These are phyloP conservation scores for Rhabdomys dilectus DNA, from an alignment of 2,113 vertebrate species.

Conservation along the genomic window DNA sequence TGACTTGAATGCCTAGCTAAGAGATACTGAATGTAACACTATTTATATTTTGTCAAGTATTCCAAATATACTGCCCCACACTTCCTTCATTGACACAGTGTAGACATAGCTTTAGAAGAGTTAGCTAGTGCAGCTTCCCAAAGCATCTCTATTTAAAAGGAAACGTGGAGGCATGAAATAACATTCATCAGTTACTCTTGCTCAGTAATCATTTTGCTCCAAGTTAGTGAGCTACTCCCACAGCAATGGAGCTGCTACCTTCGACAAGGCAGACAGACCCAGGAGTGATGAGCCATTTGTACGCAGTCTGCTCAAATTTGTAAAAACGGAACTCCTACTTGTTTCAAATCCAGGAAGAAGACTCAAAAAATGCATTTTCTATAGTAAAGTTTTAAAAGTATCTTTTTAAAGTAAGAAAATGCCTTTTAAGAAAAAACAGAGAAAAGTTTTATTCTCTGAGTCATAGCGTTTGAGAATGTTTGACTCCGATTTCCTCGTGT, in stretches of 20 bases:
- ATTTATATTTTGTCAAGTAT: constrained; percentile 42
- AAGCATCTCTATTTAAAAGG: constrained; percentile 52
- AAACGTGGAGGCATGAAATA: not conserved
- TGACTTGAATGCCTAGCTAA: not conserved
- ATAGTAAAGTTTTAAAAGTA: not conserved
- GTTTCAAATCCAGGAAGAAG: constrained; percentile 21
- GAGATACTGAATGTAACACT: not conserved
- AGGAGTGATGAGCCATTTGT: not conserved
- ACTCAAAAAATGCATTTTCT: constrained; percentile 16
- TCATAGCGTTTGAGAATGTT: constrained; percentile 1
- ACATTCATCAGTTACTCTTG: not conserved
- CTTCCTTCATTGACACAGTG: not conserved
- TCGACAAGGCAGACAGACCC: constrained; percentile 21
- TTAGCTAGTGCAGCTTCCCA: constrained; percentile 25
- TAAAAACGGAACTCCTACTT: constrained; percentile 49
- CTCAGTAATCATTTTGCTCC: constrained; percentile 31
- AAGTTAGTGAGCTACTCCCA: not conserved
- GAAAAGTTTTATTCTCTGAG: not conserved
- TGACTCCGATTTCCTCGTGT: not conserved
- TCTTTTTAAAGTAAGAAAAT: not conserved
- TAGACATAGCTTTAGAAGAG: constrained; percentile 19
- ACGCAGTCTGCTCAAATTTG: not conserved
- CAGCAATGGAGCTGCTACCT: not conserved
- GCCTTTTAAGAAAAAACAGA: not conserved
- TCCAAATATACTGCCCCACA: not conserved